Percentiles rank a stretch among this genome's conserved stretches.
phyloP scores from a whole-genome alignment of 2,113 vertebrate species.

The Cepphus grylle region DNA sequence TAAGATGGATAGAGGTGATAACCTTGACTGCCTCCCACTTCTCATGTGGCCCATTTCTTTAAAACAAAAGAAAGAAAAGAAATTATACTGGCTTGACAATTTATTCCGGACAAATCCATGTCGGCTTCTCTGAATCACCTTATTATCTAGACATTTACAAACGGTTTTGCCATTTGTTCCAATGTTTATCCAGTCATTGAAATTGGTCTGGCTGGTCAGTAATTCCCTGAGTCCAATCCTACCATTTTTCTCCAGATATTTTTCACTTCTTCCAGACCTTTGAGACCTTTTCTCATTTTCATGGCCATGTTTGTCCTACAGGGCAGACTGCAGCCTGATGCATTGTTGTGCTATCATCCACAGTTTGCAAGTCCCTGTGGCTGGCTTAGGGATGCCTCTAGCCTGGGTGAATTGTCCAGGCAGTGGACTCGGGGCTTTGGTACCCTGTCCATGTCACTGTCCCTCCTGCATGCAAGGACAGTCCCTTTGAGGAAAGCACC shows the following conservation, averaged over 20 bases:
- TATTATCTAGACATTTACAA: not conserved
- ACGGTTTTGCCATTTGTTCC: not conserved
- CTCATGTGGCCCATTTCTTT: not conserved
- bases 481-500: not conserved
- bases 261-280: not conserved
- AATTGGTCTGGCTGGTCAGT: not conserved
- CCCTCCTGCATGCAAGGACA: not conserved
- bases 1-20: slow-evolving; percentile 14
- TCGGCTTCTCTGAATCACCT: not conserved
- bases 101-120: not conserved
- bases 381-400: not conserved
- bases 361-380: fast-evolving
- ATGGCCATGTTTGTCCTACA: not conserved
- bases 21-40: not conserved
- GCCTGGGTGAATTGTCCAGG: not conserved
- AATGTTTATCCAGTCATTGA: not conserved
- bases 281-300: not conserved
- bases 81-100: slow-evolving; percentile 5
- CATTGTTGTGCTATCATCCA: not conserved
- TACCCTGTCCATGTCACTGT: not conserved
- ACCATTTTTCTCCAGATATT: not conserved
- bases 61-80: not conserved
- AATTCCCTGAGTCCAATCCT: not conserved
- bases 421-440: not conserved
- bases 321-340: not conserved